Percentiles rank a stretch among this genome's conserved stretches.
Evolutionary conservation across 1,140 invertebrate genomes (phyloP).

Genomic region (Augochlora pura): DNA sequence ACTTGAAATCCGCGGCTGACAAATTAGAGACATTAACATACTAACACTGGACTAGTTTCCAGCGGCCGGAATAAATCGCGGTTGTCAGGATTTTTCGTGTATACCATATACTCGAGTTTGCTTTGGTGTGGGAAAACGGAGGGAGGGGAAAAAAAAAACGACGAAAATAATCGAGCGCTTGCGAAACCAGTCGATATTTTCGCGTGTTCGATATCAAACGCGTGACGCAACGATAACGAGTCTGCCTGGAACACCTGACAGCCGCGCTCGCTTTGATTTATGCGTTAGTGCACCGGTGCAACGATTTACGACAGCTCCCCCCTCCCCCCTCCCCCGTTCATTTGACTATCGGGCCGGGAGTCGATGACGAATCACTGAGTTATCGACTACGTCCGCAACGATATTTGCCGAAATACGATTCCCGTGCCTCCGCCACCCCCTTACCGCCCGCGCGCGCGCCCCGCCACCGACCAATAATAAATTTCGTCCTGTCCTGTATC

Average conservation of each 20-base stretch:
- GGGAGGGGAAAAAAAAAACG: neutral
- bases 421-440: neutral
- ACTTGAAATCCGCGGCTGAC: neutral
- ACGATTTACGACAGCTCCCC: constrained; percentile 53
- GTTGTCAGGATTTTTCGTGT: neutral
- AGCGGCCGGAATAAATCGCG: neutral
- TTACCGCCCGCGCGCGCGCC: too few relatives aligned
- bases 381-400: constrained; percentile 57
- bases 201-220: constrained; percentile 21
- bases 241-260: constrained; percentile 51
- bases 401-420: constrained; percentile 60
- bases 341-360: constrained; percentile 59
- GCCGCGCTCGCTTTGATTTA: constrained; percentile 56
- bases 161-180: neutral
- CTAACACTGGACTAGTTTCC: neutral
- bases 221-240: constrained; percentile 55
- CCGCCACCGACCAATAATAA: constrained; percentile 37
- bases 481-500: constrained; percentile 24
- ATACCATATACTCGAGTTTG: neutral
- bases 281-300: constrained; percentile 53
- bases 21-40: neutral
- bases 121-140: neutral
- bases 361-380: constrained; percentile 61
- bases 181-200: constrained; percentile 40
- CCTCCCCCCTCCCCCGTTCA: constrained; percentile 44